phyloP scores from a whole-genome alignment of 2,797 vertebrate genomes.

The Rhynchotus rufescens region DNA sequence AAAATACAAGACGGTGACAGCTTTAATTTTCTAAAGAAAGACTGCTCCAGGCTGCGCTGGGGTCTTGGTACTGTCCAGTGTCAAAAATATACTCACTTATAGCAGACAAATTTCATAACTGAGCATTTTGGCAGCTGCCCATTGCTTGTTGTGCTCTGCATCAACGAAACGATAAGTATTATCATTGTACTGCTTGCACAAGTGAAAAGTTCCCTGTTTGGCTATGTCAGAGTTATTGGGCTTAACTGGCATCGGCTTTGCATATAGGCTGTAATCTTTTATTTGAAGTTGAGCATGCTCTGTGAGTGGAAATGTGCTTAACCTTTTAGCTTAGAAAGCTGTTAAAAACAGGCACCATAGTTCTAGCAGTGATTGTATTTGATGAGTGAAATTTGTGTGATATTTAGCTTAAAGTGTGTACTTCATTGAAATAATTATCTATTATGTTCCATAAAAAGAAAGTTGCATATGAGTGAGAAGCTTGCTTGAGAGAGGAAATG shows the following conservation, averaged over 20 bases:
- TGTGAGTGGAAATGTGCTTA: not conserved
- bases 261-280: not conserved
- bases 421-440: constrained; percentile 63
- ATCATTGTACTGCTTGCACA: not conserved
- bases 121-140: not conserved
- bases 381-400: constrained; percentile 60
- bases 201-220: not conserved
- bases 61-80: not conserved
- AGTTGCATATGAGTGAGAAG: constrained; percentile 40
- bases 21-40: not conserved
- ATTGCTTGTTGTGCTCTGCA: not conserved
- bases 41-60: not conserved
- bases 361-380: constrained; percentile 61
- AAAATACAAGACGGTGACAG: not conserved
- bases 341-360: not conserved
- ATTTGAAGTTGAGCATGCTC: not conserved
- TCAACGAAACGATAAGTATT: not conserved
- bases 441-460: constrained; percentile 66
- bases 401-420: constrained; percentile 58
- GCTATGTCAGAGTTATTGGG: not conserved
- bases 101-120: not conserved
- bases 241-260: constrained; percentile 7
- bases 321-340: constrained; percentile 49
- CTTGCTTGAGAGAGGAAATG: constrained; percentile 37
- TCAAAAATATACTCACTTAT: not conserved